Base-by-base conservation (phyloP, 2,797 vertebrate genomes). In the Characodon lateralis region DNA sequence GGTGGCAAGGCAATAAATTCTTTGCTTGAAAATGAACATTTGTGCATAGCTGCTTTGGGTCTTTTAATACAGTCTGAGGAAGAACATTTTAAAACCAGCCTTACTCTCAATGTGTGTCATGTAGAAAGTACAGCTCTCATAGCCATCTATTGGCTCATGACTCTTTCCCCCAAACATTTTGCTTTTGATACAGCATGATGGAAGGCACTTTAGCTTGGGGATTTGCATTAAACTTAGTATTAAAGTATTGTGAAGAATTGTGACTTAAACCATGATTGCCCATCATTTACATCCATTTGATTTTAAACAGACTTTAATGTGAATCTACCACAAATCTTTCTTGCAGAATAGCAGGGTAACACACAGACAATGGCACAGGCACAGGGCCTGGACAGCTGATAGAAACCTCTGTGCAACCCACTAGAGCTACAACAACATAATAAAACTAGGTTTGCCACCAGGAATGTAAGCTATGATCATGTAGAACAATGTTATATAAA, bases 171-270 rank as follows among this genome's bases (percentile, higher is more conserved):
- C 71, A 70, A 78, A 71, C 74, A 72, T 18, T 43, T 76, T 0
- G 35, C 72, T 75, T 56, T 75, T 82, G 84, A 91, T 90, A 84
- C 66, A 70, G 61, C 83, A 75, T 83, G 78, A 89, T 79, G 89
- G 79, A 87, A 88, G 80, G 74, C 77, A 81, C 76, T 88, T 74
- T 85, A 84, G 77, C 78, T 83, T n/a, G 65, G 83, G 78, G 88
- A 83, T 85, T 76, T 79, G 84, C 81, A 71, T 86, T 83, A 87
- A 85, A 88, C 85, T 73, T 59, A 35, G 35, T 35, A 35, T 35
- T 4, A 31, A 85, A 78, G 74, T 83, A 79, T 90, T 88, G 84
- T 88, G 78, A 92, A 90, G 79, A 92, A 91, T 89, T 88, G 86
- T 83, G 85, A 85, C 70, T 74, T 70, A 76, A 71, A 83, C 72